Evolutionary conservation across 30 jellyfish, hydroid and myxozoan genomes (phyloP).

Genomic region (Catostylus mosaicus): DNA sequence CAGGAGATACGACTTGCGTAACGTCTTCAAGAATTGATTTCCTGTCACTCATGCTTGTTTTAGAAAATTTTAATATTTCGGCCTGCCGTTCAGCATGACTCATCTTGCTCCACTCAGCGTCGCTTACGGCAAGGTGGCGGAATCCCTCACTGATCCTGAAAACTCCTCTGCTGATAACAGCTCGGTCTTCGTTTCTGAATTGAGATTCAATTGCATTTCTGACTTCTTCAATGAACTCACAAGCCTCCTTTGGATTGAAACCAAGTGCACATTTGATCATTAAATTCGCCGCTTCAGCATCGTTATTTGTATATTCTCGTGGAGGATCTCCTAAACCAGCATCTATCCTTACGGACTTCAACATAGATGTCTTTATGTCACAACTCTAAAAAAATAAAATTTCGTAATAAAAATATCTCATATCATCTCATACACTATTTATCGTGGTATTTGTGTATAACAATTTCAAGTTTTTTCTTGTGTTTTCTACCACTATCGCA

Average conservation of each 20-base stretch:
- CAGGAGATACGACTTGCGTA: too few relatives aligned
- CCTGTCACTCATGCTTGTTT: background rate
- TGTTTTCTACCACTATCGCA: too few relatives aligned
- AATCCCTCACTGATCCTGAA: slow-evolving; percentile 16
- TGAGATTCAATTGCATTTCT: too few relatives aligned
- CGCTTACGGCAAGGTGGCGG: slow-evolving; percentile 9
- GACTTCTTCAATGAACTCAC: too few relatives aligned
- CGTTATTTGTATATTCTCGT: slow-evolving; percentile 17
- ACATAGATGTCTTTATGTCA: slow-evolving; percentile 41
- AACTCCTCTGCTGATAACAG: slow-evolving; percentile 16
- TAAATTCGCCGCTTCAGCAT: slow-evolving; percentile 29
- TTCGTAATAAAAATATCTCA: too few relatives aligned
- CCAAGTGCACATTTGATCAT: slow-evolving; percentile 19
- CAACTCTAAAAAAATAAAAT: too few relatives aligned
- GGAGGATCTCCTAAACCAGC: slow-evolving; percentile 71
- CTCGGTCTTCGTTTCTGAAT: slow-evolving; percentile 16
- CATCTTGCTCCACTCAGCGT: too few relatives aligned
- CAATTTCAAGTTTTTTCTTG: too few relatives aligned
- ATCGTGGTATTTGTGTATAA: too few relatives aligned
- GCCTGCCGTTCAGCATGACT: too few relatives aligned
- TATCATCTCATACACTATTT: too few relatives aligned
- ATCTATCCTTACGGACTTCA: slow-evolving; percentile 9
- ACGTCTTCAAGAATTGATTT: background rate
- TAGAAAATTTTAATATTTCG: background rate
- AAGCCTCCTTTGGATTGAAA: too few relatives aligned